Conservation (phyloP, 2,797 vertebrate species). For the Leptatherina wallacei region DNA sequence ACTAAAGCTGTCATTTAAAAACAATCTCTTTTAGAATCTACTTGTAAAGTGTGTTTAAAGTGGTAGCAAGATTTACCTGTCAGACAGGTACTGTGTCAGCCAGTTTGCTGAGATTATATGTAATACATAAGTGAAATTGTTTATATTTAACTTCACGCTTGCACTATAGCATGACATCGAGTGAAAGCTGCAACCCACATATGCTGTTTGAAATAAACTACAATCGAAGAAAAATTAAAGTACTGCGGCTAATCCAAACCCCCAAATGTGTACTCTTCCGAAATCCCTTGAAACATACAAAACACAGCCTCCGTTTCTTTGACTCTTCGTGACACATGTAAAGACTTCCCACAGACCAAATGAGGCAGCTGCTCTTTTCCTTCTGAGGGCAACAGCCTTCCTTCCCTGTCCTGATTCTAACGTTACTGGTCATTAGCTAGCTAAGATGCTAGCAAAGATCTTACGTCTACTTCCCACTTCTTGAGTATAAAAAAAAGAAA, state of each 20-base stretch:
- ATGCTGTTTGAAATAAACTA: background rate
- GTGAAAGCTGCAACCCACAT: background rate
- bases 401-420: background rate
- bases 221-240: background rate
- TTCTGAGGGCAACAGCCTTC: background rate
- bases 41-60: too few relatives aligned
- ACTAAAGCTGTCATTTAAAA: too few relatives aligned
- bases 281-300: background rate
- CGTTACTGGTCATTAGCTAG: constrained; percentile 12
- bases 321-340: background rate
- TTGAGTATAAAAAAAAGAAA: background rate
- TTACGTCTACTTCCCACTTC: background rate
- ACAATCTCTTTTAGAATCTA: too few relatives aligned
- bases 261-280: background rate
- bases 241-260: background rate
- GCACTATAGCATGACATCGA: too few relatives aligned
- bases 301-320: background rate
- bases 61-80: background rate
- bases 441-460: constrained; percentile 8
- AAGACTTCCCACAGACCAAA: background rate
- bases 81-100: too few relatives aligned
- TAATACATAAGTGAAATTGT: background rate
- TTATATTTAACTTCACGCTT: background rate
- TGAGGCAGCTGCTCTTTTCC: background rate
- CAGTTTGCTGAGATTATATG: too few relatives aligned